Evolutionary conservation across 2,113 vertebrate species (phyloP).

Genomic region (Nothocercus julius): DNA sequence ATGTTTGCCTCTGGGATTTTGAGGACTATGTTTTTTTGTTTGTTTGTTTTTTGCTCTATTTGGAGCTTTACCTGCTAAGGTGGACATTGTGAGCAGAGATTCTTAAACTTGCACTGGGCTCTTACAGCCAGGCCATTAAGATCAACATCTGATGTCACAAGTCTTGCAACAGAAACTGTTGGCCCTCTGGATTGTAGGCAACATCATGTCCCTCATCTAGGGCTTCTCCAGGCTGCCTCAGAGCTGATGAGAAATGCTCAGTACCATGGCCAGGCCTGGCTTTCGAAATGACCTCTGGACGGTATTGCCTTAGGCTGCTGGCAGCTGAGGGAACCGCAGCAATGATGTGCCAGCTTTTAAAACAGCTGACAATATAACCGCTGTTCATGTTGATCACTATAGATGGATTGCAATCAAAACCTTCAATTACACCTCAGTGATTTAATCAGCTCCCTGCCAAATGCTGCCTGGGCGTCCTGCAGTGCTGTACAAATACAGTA

Average conservation of each 20-base stretch:
- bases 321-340: neutral
- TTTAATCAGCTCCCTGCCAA: slow-evolving; percentile 73
- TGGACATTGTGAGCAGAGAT: neutral
- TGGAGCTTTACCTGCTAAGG: neutral
- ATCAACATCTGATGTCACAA: neutral
- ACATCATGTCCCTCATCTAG: neutral
- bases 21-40: too few relatives aligned
- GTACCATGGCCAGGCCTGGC: neutral
- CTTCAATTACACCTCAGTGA: slow-evolving; percentile 68
- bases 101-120: neutral
- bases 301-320: neutral
- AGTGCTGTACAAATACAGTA: slow-evolving; percentile 50
- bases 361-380: neutral
- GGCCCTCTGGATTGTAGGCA: neutral
- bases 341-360: neutral
- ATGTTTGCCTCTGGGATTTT: neutral
- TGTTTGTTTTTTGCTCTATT: neutral
- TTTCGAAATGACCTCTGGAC: neutral
- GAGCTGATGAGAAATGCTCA: neutral
- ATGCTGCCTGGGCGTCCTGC: slow-evolving; percentile 22
- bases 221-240: neutral
- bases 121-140: neutral
- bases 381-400: slow-evolving; percentile 39
- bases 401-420: slow-evolving; percentile 64
- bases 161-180: neutral